These are phyloP conservation scores for Sebastes oblongus DNA, from an alignment of 2,797 vertebrate species.

Conservation along the genomic window DNA sequence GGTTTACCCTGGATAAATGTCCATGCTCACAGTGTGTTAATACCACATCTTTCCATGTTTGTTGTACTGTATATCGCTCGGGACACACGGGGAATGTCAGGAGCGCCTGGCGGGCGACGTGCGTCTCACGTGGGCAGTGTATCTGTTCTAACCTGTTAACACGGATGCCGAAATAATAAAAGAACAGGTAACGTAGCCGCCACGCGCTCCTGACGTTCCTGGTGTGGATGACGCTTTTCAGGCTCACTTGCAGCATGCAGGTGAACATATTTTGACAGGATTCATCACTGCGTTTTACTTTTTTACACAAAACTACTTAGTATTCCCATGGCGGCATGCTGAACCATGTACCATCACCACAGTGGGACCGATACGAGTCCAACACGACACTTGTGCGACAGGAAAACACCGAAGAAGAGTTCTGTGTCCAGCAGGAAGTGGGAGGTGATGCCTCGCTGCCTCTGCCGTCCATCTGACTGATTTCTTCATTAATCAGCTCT, in stretches of 20 bases:
- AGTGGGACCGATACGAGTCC: not conserved
- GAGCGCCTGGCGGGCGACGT: no score
- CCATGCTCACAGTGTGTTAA: not conserved
- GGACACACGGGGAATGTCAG: no score
- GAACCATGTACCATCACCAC: not conserved
- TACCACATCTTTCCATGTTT: not conserved
- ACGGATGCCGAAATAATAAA: no score
- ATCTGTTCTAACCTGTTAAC: no score
- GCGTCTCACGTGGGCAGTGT: no score
- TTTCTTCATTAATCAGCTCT: slow-evolving; percentile 23
- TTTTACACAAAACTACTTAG: not conserved
- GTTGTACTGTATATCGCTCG: not conserved
- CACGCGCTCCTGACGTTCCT: no score
- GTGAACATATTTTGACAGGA: not conserved
- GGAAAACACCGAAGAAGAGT: slow-evolving; percentile 1
- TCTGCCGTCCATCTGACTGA: not conserved
- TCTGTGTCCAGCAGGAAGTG: not conserved
- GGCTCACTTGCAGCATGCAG: not conserved
- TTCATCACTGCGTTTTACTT: not conserved
- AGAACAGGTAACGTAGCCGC: rapidly evolving
- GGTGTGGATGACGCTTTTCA: not conserved
- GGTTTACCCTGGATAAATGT: slow-evolving; percentile 1
- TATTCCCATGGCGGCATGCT: not conserved
- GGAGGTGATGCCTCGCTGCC: slow-evolving; percentile 11
- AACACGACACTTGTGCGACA: not conserved